Conservation (phyloP, 2,113 vertebrate genomes). For the Oncorhynchus nerka region DNA sequence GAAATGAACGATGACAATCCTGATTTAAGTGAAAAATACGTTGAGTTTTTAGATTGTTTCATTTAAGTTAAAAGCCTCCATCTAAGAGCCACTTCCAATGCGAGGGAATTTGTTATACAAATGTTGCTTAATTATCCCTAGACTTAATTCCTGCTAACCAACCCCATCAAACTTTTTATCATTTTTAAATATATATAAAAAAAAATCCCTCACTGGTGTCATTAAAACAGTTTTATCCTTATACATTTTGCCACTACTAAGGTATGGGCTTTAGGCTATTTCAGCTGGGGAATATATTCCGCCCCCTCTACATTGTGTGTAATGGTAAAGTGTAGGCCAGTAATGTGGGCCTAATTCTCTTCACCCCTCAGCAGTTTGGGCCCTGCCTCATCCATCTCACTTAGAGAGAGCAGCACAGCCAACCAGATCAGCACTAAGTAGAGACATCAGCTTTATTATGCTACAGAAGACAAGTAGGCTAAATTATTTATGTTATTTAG, state of each 20-base stretch:
- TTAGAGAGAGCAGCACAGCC: conserved; percentile 58
- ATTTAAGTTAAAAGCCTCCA: too few relatives aligned
- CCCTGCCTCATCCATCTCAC: conserved; percentile 76
- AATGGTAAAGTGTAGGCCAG: conserved; percentile 45
- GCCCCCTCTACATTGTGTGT: conserved; percentile 57
- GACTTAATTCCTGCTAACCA: background rate
- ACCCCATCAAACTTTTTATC: background rate
- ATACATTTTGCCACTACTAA: conserved; percentile 15
- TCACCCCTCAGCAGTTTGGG: conserved; percentile 68
- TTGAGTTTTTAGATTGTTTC: background rate
- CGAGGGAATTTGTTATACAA: background rate
- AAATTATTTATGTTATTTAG: conserved; percentile 73
- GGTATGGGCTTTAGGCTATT: background rate
- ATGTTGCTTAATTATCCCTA: background rate
- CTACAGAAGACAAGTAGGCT: conserved; percentile 49
- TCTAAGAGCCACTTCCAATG: too few relatives aligned
- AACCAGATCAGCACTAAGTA: conserved; percentile 52
- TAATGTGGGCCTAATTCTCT: conserved; percentile 65
- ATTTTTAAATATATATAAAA: background rate
- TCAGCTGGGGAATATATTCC: conserved; percentile 9
- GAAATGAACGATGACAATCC: background rate
- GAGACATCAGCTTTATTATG: conserved; percentile 75
- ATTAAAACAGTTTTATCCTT: conserved; percentile 19
- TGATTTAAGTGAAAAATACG: background rate
- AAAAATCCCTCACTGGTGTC: background rate